These are phyloP conservation scores for Sebastes trivittatus DNA, from an alignment of 2,797 vertebrate genomes.

Conservation along the genomic window DNA sequence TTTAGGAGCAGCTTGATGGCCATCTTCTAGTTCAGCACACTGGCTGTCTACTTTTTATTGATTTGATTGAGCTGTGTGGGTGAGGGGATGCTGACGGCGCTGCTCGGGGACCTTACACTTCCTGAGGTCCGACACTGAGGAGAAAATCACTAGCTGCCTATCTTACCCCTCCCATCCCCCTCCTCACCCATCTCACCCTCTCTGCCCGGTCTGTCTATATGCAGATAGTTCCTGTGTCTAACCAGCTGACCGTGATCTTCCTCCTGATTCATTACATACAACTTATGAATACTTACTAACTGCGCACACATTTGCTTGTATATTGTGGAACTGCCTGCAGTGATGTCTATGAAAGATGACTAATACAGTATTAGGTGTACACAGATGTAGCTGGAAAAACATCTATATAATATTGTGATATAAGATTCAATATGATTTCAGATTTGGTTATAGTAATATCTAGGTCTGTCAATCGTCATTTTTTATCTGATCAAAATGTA, in stretches of 20 bases:
- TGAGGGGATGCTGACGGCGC: slow-evolving; percentile 63
- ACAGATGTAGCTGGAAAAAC: too few species aligned
- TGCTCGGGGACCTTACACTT: slow-evolving; percentile 49
- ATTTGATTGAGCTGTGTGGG: slow-evolving; percentile 61
- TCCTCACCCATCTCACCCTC: neutral
- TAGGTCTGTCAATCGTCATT: too few species aligned
- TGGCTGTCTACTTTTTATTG: slow-evolving; percentile 53
- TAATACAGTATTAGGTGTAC: too few species aligned
- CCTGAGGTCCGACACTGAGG: slow-evolving; percentile 40
- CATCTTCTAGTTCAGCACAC: slow-evolving; percentile 26
- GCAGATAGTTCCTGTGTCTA: neutral
- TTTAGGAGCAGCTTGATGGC: slow-evolving; percentile 24
- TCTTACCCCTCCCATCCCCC: neutral
- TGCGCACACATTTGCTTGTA: neutral
- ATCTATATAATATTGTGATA: too few species aligned
- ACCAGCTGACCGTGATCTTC: slow-evolving; percentile 18
- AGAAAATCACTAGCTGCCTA: slow-evolving; percentile 50
- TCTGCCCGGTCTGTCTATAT: slow-evolving; percentile 1
- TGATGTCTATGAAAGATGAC: neutral
- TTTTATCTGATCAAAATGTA: too few species aligned
- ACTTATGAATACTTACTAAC: neutral
- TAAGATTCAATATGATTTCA: neutral
- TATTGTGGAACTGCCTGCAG: neutral
- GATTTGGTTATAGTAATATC: neutral
- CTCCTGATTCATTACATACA: neutral